A percentile compares a stretch with the other conserved stretches of the same genome.
phyloP scores from a whole-genome alignment of 1,140 invertebrate genomes.

The Trichonephila inaurata region DNA sequence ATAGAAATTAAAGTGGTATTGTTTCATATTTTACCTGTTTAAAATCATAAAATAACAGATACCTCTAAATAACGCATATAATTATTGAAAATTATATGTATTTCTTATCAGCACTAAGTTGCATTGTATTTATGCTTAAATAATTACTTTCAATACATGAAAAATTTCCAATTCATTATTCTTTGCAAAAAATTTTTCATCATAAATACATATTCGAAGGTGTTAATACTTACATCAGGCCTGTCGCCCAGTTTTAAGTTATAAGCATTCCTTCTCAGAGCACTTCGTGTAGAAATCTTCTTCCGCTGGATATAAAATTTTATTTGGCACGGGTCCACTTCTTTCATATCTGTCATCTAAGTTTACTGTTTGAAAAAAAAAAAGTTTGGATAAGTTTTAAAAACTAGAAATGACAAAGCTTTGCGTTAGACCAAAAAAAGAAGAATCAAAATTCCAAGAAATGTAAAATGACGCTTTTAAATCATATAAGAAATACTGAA shows the following conservation, averaged over 20 bases:
- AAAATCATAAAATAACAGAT: no score
- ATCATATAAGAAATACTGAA: no score
- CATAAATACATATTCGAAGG: background rate
- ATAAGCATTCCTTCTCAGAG: constrained; percentile 80
- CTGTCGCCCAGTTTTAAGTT: constrained; percentile 79
- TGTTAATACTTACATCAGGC: constrained; percentile 51
- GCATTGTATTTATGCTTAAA: no score
- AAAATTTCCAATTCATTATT: no score
- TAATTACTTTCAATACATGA: no score
- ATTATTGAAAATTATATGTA: no score
- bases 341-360: constrained; percentile 72
- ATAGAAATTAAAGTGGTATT: no score
- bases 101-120: no score
- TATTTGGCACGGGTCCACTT: constrained; percentile 71
- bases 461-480: no score
- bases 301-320: constrained; percentile 68
- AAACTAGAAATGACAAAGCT: background rate
- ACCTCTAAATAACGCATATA: no score
- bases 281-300: constrained; percentile 79
- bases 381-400: background rate
- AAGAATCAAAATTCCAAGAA: background rate
- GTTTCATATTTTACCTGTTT: no score
- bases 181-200: no score
- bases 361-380: constrained; percentile 57
- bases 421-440: background rate